Evolutionary conservation across 1,140 invertebrate genomes (phyloP), one percentile per base, ranked within the genome.

Genomic region (Fopius arisanus): DNA sequence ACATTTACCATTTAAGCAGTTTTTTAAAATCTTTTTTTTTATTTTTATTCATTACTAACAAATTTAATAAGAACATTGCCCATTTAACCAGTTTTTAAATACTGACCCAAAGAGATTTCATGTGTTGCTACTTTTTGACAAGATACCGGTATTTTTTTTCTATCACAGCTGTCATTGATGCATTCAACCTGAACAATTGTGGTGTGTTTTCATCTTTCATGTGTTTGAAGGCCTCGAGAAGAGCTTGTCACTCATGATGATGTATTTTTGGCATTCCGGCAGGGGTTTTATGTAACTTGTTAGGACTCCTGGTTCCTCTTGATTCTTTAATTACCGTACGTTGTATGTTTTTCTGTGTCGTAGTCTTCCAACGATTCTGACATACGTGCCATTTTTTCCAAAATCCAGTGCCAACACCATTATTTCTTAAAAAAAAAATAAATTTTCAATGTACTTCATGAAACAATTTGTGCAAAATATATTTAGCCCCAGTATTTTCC

Each of bases 231-330:
- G 79, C 77, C 74, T 71, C 67, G 79, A 78, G 81, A 78, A 80
- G 79, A 74, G 77, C 76, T 81, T 84, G 84, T 86, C 84, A 84
- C 81, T 86, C 85, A 87, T 81, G 76, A 69, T 40, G 23, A 62
- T 79, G 74, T 86, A 86, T 86, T 86, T 86, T 84, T 75, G 80
- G 81, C 73, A 67, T 70, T 41, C 21, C 80, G 86, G 86, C 80
- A 80, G 77, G 81, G 86, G 85, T 79, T 74, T 69, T 65, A 65
- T 69, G 73, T 78, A 63, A 43, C 71, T n/a, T 59, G 54, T 59
- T 23, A 26, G 54, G 54, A 59, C 54, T 23, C 54, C 54, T 59
- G 54, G 54, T 23, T 23, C 54, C 54, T 26, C 54, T 59, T 59
- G 54, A 59, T 23, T 59, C 54, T 59, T 59, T 59, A 21, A 59